Evolutionary conservation across 1,140 invertebrate genomes (phyloP), one percentile per base, ranked within the genome.

Genomic region (Papilio dardanus): DNA sequence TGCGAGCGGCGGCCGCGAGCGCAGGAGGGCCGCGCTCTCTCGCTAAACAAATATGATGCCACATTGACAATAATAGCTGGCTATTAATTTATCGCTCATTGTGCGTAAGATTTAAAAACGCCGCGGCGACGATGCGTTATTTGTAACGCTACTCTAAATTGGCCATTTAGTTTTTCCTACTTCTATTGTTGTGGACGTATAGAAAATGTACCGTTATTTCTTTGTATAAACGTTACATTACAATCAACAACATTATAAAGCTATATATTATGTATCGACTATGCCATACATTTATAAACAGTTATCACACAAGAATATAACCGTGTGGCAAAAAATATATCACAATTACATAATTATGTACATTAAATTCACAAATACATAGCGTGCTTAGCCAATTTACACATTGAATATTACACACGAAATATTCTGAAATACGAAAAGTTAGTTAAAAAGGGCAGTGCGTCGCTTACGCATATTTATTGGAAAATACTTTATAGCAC

Each of bases 31-130:
- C 78, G 76, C 71, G 35, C 66, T 28, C 67, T 69, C 62, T 42
- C 71, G 28, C 75, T 81, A 86, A 88, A 88, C 84, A 88, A 90
- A 88, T 89, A 89, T 86, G 79, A 85, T 82, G 81, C 86, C 85
- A 82, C 81, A 74, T 77, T 81, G 79, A 86, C 82, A 86, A 81
- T 79, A 77, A 79, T 75, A 78, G 75, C 76, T 73, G 71, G 68
- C 76, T 75, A 79, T 79, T 79, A 81, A 81, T 78, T 83, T 83
- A 84, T 84, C 74, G 77, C 66, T 76, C 74, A 75, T 79, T 76
- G 79, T 80, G 74, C 54, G 75, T 77, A 76, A 54, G 75, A 78
- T 79, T 77, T 76, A 74, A 77, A 75, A 69, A 74, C 46, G 74
- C 75, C 42, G 58, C 46, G 28, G 24, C 62, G n/a, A 35, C 74